Base-by-base conservation (phyloP, 2,113 vertebrate genomes). In the Xyrauchen texanus region DNA sequence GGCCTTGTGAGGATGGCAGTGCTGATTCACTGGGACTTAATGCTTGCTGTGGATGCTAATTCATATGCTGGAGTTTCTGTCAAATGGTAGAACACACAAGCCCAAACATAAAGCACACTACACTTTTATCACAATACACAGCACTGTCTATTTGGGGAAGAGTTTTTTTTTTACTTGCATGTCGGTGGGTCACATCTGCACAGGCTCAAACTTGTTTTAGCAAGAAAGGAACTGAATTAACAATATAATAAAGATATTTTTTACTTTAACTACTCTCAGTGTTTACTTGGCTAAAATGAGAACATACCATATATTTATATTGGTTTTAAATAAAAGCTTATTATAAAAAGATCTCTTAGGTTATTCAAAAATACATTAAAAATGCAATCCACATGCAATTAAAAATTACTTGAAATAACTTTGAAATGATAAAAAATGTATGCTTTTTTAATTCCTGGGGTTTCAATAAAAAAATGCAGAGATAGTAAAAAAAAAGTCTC, bases 101-200 rank as follows among this genome's bases (percentile, higher is more conserved):
- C 11, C 7, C 55, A 75, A 49, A 75, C 72, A 34, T 34, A 34
- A 60, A 74, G 44, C 55, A 62, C 8, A 61, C 57, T 70, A 6
- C 11, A 62, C 7, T 47, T 44, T 21, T 6, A 57, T 61, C 9
- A 49, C 6, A 15, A 61, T 10, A 9, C 44, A 58, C 8, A 15
- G 7, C 10, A 60, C n/a, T 7, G n/a, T n/a, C 55, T 11, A 13
- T 21, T 45, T 3, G n/a, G 44, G 44, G 13, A 73, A 47, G 45
- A 74, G 4, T 16, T 53, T 4, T 3, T 9, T 9, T 53, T 53
- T 10, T 11, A 53, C 21, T 88, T 86, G 89, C 88, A 87, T 44
- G 66, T 87, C 76, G 8, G 84, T 64, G 49, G 80, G 80, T 84
- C 60, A 79, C 8, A 69, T 68, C 1, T 85, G 12, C 21, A 80